These are phyloP conservation scores for Geophilus truncorum DNA, from an alignment of 2,888 invertebrate species.

Conservation along the genomic window DNA sequence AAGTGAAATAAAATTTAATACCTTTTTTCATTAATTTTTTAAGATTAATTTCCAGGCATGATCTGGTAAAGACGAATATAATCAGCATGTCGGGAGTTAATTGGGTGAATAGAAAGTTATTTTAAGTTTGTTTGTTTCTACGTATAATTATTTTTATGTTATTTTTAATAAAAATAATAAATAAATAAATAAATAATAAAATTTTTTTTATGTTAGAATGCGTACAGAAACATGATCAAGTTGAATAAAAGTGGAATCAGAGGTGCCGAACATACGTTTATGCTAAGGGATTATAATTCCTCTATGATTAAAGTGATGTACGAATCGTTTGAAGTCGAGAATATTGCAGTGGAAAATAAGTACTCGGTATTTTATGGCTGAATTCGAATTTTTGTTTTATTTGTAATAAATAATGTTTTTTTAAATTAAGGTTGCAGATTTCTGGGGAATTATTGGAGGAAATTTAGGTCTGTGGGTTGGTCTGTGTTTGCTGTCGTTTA, in stretches of 20 bases:
- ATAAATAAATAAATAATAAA: background rate
- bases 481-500: background rate
- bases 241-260: background rate
- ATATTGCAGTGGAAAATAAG: background rate
- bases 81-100: constrained; percentile 15
- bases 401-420: background rate
- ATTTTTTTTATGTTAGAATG: background rate
- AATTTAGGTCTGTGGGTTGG: constrained; percentile 25
- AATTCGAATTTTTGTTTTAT: background rate
- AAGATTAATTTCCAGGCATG: background rate
- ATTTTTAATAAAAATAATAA: background rate
- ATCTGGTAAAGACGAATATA: background rate
- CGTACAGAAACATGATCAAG: background rate
- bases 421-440: constrained; percentile 14
- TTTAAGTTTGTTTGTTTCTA: background rate
- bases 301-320: background rate
- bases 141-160: too few species aligned
- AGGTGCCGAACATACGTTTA: background rate
- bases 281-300: background rate
- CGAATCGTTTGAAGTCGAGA: background rate
- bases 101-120: background rate
- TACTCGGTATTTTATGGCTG: background rate
- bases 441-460: constrained; percentile 29
- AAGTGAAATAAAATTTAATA: background rate
- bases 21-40: background rate